phyloP scores from a whole-genome alignment of 2,113 vertebrate species.

The Fregata magnificens region DNA sequence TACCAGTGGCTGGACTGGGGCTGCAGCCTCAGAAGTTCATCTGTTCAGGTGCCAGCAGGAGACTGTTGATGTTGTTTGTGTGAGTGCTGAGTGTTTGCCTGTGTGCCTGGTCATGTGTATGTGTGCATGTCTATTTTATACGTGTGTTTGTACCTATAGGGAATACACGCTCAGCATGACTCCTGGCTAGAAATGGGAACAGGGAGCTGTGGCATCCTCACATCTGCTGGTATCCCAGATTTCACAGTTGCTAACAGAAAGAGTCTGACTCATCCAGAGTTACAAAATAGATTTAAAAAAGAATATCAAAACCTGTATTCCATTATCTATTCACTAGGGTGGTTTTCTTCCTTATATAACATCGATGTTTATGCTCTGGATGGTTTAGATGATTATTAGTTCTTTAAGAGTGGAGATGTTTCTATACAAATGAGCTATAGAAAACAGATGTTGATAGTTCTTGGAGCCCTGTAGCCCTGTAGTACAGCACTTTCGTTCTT shows the following conservation, averaged over 20 bases:
- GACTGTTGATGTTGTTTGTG: background rate
- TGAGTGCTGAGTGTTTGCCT: background rate
- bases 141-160: background rate
- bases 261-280: background rate
- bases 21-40: background rate
- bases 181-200: background rate
- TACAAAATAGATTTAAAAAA: background rate
- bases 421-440: background rate
- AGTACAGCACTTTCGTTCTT: background rate
- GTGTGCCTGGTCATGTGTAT: background rate
- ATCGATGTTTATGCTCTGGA: background rate
- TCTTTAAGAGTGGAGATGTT: background rate
- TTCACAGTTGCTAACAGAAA: background rate
- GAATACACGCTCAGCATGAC: rapidly evolving
- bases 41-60: background rate
- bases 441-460: background rate
- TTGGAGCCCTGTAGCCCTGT: background rate
- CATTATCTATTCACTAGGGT: background rate
- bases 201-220: background rate
- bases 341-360: background rate
- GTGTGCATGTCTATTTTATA: too few species aligned
- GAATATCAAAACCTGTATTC: background rate
- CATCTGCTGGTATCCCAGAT: background rate
- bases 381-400: background rate
- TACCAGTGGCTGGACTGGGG: background rate